These are phyloP conservation scores for Heliconius cydno DNA, from an alignment of 2,888 invertebrate species.

Conservation along the genomic window DNA sequence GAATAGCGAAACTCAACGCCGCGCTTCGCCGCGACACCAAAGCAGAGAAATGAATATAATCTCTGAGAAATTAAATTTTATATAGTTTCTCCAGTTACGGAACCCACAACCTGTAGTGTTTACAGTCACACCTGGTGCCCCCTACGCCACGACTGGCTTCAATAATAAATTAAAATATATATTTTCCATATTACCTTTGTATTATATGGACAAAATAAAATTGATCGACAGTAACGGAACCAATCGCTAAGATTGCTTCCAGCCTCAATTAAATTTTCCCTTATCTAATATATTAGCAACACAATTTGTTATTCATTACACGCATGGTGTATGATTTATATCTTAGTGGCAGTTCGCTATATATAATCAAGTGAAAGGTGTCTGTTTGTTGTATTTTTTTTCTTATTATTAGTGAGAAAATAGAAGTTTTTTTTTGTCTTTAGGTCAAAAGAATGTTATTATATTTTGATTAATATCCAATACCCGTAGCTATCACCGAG, in stretches of 20 bases:
- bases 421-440: not conserved
- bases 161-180: not conserved
- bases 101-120: too few relatives aligned
- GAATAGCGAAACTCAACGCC: too few relatives aligned
- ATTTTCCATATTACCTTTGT: not conserved
- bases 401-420: not conserved
- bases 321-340: slow-evolving; percentile 57
- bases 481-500: too few relatives aligned
- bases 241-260: slow-evolving; percentile 39
- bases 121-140: too few relatives aligned
- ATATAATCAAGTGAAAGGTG: slow-evolving; percentile 44
- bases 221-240: slow-evolving; percentile 47
- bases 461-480: too few relatives aligned
- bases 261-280: slow-evolving; percentile 45
- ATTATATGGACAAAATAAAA: slow-evolving; percentile 28
- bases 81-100: too few relatives aligned
- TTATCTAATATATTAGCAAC: slow-evolving; percentile 45
- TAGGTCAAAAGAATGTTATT: not conserved
- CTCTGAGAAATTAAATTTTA: too few relatives aligned
- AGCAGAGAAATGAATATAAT: too few relatives aligned
- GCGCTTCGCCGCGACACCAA: too few relatives aligned
- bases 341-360: slow-evolving; percentile 46
- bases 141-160: too few relatives aligned
- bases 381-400: slow-evolving; percentile 34
- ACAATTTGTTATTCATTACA: slow-evolving; percentile 56